phyloP scores from a whole-genome alignment of 2,113 vertebrate species.

The Formicarius rufipectus region DNA sequence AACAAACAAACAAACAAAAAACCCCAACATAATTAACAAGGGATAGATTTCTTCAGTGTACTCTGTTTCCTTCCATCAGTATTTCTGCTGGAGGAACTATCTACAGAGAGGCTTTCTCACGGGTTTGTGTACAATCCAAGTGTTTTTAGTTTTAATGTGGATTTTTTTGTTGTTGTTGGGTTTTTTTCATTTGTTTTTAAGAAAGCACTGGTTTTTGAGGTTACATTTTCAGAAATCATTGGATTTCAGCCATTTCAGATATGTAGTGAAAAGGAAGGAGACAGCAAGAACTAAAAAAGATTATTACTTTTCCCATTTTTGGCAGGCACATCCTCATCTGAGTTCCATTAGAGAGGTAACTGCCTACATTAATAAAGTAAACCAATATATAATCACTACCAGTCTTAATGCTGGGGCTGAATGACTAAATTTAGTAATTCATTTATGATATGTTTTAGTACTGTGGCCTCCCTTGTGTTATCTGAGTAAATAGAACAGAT shows the following conservation, averaged over 20 bases:
- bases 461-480: background rate
- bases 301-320: background rate
- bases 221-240: background rate
- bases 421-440: constrained; percentile 13
- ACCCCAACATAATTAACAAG: background rate
- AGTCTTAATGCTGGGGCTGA: background rate
- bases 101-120: background rate
- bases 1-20: too few relatives aligned
- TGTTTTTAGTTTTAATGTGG: background rate
- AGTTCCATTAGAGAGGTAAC: constrained; percentile 5
- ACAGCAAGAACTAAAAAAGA: background rate
- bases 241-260: constrained; percentile 11
- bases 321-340: constrained; percentile 24
- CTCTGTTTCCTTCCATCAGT: constrained; percentile 7
- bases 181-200: background rate
- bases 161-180: background rate
- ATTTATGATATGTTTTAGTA: background rate
- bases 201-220: background rate
- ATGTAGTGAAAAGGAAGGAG: background rate
- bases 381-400: background rate
- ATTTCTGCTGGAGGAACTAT: background rate
- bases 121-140: background rate
- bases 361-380: constrained; percentile 29
- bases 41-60: background rate
- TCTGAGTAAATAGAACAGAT: background rate